A percentile compares a stretch with the other conserved stretches of the same genome.
Conservation (phyloP, 2,888 invertebrate genomes). For the Julus scandinavius region DNA sequence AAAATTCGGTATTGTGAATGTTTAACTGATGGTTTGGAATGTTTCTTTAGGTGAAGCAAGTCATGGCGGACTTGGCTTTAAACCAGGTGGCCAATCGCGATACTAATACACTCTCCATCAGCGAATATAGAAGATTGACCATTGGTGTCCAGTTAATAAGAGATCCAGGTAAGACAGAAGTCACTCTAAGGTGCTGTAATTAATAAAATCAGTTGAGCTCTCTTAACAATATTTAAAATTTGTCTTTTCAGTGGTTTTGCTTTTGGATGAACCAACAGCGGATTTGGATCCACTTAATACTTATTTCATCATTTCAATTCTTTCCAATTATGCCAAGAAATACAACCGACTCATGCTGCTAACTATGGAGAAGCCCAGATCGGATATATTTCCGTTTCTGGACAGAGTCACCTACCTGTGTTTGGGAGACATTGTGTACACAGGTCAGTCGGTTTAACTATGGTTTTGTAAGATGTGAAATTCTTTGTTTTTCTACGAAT, state of each 20-base stretch:
- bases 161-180: conserved; percentile 80
- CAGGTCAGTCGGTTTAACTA: conserved; percentile 62
- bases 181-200: not conserved
- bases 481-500: no score
- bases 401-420: conserved; percentile 91
- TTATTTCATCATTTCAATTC: conserved; percentile 91
- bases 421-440: conserved; percentile 70
- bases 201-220: not conserved
- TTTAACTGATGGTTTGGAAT: no score
- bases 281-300: conserved; percentile 95
- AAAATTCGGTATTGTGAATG: not conserved
- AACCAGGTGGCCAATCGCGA: conserved; percentile 85
- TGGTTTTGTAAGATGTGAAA: not conserved
- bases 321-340: conserved; percentile 87
- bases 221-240: not conserved
- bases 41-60: conserved; percentile 71
- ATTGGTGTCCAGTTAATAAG: conserved; percentile 92
- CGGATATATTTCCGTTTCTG: conserved; percentile 95
- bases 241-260: conserved; percentile 76
- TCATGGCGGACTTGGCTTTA: conserved; percentile 91
- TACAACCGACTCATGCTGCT: conserved; percentile 89
- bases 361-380: conserved; percentile 92
- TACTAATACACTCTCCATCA: conserved; percentile 84
- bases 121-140: conserved; percentile 88
- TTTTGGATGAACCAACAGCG: conserved; percentile 94